These are phyloP conservation scores for Siniperca obscura DNA, from an alignment of 2,797 vertebrate species.

Conservation along the genomic window DNA sequence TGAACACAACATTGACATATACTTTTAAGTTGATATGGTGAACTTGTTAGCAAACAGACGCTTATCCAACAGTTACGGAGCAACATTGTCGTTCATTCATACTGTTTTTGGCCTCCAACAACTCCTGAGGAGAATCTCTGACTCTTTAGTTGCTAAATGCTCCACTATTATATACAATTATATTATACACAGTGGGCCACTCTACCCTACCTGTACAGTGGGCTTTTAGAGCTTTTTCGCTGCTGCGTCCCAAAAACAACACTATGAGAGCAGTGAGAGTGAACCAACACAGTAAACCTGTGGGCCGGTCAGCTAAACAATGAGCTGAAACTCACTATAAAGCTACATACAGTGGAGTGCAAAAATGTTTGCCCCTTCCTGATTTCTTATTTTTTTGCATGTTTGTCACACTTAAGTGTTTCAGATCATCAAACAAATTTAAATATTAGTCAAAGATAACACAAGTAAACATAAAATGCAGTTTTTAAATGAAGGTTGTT, in stretches of 20 bases:
- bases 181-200: not conserved
- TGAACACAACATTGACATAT: not conserved
- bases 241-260: not conserved
- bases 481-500: no score
- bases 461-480: no score
- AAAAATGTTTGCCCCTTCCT: no score
- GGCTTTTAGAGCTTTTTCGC: not conserved
- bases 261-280: not conserved
- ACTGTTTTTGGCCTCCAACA: constrained; percentile 1
- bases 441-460: no score
- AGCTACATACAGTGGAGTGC: not conserved
- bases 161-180: not conserved
- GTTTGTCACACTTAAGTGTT: no score
- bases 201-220: not conserved
- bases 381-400: no score
- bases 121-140: not conserved
- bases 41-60: not conserved
- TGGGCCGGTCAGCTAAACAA: not conserved
- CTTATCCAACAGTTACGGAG: not conserved
- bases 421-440: no score
- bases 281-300: not conserved
- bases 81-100: not conserved
- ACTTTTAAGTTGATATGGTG: not conserved
- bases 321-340: not conserved
- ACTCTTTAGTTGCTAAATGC: not conserved